Base-by-base conservation (phyloP, 2,797 vertebrate genomes). In the Gallinago nigripennis region DNA sequence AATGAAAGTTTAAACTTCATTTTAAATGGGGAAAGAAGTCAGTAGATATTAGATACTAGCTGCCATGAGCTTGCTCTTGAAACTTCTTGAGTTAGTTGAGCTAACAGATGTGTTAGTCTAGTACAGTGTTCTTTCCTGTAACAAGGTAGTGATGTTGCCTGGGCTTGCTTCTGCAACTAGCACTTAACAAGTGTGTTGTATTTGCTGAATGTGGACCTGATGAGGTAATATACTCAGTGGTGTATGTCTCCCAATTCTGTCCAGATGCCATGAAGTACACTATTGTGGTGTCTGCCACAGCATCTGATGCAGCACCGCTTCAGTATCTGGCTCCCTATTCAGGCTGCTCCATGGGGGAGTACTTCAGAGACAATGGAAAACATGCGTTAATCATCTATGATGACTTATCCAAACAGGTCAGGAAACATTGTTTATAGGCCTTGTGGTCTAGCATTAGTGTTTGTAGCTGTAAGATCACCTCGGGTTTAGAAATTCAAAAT, bases 261-360 rank as follows among this genome's bases (percentile, higher is more conserved):
- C 10, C 84, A 98, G 98, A 99, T 97, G 99, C 99, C 95, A 99
- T 99, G 99, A 99, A 99, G 96, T 99, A 99, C 97, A 99, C 99
- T 64, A 99, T 99, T 7, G 99, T 99, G 97, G 99, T 99, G 75
- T 99, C 99, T 68, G 99, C 99, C 64, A 99, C 99, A 1, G 99
- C 99, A 19, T 99, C 99, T 0, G 99, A 99, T 84, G 99, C 99
- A n/a, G 99, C 99, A 50, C 99, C 99, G 16, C 98, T 99, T 90
- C 99, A 99, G 98, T 99, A 99, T 93, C 96, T 99, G 97, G 99
- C 99, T 95, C 99, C 99, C 9, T 99, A 99, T 94, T 99, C 99
- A 3, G 99, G 99, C 88, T 99, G 99, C 97, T 99, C 99, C 92
- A 99, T 99, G 99, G 99, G 99, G 71, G 99, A 99, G 54, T 99